Conservation (phyloP, 2,888 invertebrate species). For the Eilema sororculum region DNA sequence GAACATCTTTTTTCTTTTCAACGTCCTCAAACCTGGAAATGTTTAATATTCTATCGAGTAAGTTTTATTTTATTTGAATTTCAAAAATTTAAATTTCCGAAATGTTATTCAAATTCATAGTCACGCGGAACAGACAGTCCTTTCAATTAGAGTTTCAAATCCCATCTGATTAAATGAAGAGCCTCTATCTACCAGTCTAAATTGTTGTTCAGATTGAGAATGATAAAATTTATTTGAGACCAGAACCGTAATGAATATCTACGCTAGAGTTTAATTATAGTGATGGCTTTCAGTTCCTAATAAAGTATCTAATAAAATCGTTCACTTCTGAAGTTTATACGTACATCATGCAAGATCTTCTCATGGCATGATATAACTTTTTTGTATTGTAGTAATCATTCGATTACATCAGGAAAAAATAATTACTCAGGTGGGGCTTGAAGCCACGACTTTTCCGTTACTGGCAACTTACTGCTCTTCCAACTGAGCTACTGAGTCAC, state of each 20-base stretch:
- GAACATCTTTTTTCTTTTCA: background rate
- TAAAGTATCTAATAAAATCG: constrained; percentile 26
- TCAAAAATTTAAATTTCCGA: constrained; percentile 31
- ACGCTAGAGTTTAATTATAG: constrained; percentile 25
- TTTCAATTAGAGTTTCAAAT: constrained; percentile 59
- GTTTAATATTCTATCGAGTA: constrained; percentile 2
- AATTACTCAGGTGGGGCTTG: too few species aligned
- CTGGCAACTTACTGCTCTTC: too few species aligned
- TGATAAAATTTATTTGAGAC: constrained; percentile 52
- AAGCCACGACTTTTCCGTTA: too few species aligned
- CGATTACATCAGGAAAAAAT: too few species aligned
- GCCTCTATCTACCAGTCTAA: constrained; percentile 46
- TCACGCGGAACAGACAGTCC: constrained; percentile 46
- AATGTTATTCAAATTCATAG: constrained; percentile 52
- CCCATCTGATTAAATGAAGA: constrained; percentile 56
- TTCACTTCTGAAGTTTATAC: background rate
- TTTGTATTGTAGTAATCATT: too few species aligned
- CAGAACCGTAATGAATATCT: constrained; percentile 33
- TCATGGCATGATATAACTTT: too few species aligned
- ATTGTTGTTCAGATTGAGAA: constrained; percentile 45
- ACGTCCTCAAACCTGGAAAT: background rate
- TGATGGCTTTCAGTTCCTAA: background rate
- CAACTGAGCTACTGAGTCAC: too few species aligned
- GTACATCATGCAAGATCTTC: background rate
- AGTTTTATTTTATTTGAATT: constrained; percentile 7